These are phyloP conservation scores for Latrodectus geometricus DNA, from an alignment of 1,140 invertebrate species.

Conservation along the genomic window DNA sequence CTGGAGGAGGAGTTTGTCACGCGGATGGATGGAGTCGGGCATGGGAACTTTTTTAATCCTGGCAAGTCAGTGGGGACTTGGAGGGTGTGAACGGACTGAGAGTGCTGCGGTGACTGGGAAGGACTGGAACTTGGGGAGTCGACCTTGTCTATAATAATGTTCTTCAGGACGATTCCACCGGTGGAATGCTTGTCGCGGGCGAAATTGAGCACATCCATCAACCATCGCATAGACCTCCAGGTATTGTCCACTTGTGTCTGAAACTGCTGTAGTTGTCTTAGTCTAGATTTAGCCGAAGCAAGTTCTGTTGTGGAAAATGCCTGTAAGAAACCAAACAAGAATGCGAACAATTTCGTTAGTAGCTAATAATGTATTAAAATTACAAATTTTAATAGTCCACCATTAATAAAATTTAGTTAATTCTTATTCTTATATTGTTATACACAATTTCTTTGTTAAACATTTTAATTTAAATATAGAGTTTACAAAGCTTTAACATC, in stretches of 20 bases:
- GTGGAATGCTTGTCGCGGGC: constrained; percentile 80
- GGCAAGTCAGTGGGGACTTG: constrained; percentile 29
- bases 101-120: constrained; percentile 55
- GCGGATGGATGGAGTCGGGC: constrained; percentile 18
- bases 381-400: neutral
- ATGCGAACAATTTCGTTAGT: neutral
- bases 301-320: constrained; percentile 92
- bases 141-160: constrained; percentile 60
- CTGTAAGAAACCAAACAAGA: constrained; percentile 65
- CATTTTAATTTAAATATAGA: too few relatives aligned
- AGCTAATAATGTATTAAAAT: neutral
- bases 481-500: too few relatives aligned
- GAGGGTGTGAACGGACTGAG: constrained; percentile 21
- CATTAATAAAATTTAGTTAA: neutral
- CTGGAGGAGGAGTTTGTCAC: constrained; percentile 42
- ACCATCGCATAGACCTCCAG: constrained; percentile 94
- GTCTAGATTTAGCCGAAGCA: constrained; percentile 83
- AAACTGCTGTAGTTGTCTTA: constrained; percentile 83
- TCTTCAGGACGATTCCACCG: constrained; percentile 67
- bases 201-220: constrained; percentile 93
- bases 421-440: too few relatives aligned
- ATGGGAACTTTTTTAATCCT: constrained; percentile 11
- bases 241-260: constrained; percentile 83
- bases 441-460: too few relatives aligned
- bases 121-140: constrained; percentile 45